Evolutionary conservation across 2,888 invertebrate genomes (phyloP).

Genomic region (Phaonia tiefii): DNA sequence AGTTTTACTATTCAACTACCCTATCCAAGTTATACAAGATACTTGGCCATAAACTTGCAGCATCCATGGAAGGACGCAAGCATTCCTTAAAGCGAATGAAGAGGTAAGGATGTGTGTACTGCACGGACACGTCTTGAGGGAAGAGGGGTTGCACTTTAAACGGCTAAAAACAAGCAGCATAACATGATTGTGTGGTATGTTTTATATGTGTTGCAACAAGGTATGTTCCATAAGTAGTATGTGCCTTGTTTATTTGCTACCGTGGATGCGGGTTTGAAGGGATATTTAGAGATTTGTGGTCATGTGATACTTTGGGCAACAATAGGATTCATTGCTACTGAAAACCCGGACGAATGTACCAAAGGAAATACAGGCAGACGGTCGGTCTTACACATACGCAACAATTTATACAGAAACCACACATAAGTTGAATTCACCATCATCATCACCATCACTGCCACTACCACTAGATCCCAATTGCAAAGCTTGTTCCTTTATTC

Average conservation of each 20-base stretch:
- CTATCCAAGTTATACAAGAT: constrained; percentile 3
- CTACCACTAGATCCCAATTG: background rate
- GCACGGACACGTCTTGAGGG: background rate
- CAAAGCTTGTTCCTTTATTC: constrained; percentile 68
- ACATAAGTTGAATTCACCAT: background rate
- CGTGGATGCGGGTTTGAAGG: constrained; percentile 20
- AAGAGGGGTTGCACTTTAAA: constrained; percentile 2
- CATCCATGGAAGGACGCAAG: background rate
- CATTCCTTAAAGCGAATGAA: background rate
- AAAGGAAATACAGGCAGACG: background rate
- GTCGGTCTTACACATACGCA: background rate
- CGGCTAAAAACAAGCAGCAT: constrained; percentile 20
- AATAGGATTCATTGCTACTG: background rate
- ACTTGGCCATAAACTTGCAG: background rate
- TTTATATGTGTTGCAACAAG: constrained; percentile 25
- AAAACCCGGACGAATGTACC: too few species aligned
- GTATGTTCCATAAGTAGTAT: constrained; percentile 9
- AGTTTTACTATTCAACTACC: constrained; percentile 6
- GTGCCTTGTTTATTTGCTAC: background rate
- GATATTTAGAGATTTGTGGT: constrained; percentile 58
- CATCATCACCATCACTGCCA: background rate
- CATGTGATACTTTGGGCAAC: constrained; percentile 41
- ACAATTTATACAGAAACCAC: constrained; percentile 18
- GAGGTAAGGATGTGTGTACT: background rate
- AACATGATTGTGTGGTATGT: constrained; percentile 38